Conservation (phyloP, 1,140 invertebrate genomes). For the Drosophila miranda region DNA sequence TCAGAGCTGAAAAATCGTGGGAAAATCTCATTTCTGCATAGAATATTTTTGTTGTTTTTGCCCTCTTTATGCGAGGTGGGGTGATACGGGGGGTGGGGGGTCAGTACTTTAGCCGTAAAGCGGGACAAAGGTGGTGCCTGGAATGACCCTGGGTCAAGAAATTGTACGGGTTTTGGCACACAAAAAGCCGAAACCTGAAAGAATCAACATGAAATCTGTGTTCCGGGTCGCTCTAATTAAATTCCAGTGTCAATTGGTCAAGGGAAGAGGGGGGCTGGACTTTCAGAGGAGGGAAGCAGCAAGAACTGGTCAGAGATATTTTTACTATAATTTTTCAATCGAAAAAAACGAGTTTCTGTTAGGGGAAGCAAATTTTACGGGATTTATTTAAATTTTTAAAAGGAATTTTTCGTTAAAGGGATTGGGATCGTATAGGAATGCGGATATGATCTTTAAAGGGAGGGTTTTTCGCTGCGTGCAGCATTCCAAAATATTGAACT, state of each 20-base stretch:
- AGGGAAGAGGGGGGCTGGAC: conserved; percentile 7
- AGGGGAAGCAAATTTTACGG: conserved; percentile 34
- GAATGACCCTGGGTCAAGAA: conserved; percentile 61
- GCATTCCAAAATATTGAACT: conserved; percentile 23
- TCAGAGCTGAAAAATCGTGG: conserved; percentile 71
- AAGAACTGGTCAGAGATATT: conserved; percentile 46
- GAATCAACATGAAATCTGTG: conserved; percentile 62
- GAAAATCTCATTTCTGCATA: conserved; percentile 69
- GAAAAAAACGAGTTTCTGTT: conserved; percentile 46
- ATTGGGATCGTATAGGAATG: too few relatives aligned
- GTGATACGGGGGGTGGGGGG: conserved; percentile 5
- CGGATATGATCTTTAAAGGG: too few relatives aligned
- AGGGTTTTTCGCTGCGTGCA: neutral
- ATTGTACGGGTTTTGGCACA: conserved; percentile 36
- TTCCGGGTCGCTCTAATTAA: conserved; percentile 78
- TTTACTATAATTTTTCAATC: conserved; percentile 3
- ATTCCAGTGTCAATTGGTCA: conserved; percentile 73
- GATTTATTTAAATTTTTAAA: conserved; percentile 37
- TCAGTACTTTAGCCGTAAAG: conserved; percentile 54
- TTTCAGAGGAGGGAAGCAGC: neutral
- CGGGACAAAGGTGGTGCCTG: conserved; percentile 71
- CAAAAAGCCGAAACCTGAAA: conserved; percentile 60
- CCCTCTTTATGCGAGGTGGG: conserved; percentile 16
- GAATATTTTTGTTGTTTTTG: conserved; percentile 41
- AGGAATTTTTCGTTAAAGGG: conserved; percentile 6